These are phyloP conservation scores for Ceraclea dissimilis DNA, from an alignment of 2,888 invertebrate species.

Conservation along the genomic window DNA sequence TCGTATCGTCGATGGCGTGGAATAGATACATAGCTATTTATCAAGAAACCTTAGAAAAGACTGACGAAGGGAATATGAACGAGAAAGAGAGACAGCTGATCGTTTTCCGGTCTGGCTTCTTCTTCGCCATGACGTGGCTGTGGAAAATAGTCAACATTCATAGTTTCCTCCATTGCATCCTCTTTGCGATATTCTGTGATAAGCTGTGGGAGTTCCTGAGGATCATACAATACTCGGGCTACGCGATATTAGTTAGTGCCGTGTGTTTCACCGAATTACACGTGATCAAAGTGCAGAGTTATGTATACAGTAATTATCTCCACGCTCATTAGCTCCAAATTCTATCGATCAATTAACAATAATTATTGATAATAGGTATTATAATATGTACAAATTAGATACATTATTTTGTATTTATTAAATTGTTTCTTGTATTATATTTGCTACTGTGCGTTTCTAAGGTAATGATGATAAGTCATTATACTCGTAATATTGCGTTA, in stretches of 20 bases:
- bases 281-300: slow-evolving; percentile 51
- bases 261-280: slow-evolving; percentile 68
- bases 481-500: no score
- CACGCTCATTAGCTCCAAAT: not conserved
- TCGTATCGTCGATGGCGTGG: slow-evolving; percentile 72
- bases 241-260: slow-evolving; percentile 57
- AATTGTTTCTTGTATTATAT: no score
- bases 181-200: slow-evolving; percentile 74
- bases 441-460: no score
- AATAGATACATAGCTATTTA: slow-evolving; percentile 77
- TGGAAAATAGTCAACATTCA: slow-evolving; percentile 79
- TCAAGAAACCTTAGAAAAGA: slow-evolving; percentile 66
- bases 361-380: not conserved
- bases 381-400: not conserved
- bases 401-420: no score
- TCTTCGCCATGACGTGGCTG: slow-evolving; percentile 63
- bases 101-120: slow-evolving; percentile 63
- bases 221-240: slow-evolving; percentile 63
- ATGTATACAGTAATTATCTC: slow-evolving; percentile 41
- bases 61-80: slow-evolving; percentile 43
- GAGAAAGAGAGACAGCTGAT: slow-evolving; percentile 48
- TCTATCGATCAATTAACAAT: not conserved
- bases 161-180: slow-evolving; percentile 63
- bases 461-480: no score
- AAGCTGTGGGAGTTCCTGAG: slow-evolving; percentile 71